A percentile compares a stretch with the other conserved stretches of the same genome.
These are phyloP conservation scores for Archips crataeganus DNA, from an alignment of 2,888 invertebrate genomes.

Conservation along the genomic window DNA sequence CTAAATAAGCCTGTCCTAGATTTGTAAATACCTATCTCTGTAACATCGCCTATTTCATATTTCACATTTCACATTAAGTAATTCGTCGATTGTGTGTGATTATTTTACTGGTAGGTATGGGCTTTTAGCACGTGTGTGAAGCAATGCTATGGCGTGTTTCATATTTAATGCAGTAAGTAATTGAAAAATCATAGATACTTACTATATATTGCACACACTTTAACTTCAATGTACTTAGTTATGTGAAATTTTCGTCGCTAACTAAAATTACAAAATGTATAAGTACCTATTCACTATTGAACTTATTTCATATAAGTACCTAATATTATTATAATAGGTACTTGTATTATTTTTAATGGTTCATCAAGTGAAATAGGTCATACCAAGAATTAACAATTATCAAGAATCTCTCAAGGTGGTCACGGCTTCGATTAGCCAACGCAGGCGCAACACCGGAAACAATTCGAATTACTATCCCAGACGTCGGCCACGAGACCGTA, in stretches of 20 bases:
- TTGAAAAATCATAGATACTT: conserved; percentile 5
- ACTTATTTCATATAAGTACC: not conserved
- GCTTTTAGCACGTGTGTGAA: conserved; percentile 6
- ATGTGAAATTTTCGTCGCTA: not conserved
- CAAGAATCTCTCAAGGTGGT: conserved; percentile 21
- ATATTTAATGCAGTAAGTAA: conserved; percentile 6
- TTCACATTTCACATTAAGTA: no score
- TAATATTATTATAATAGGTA: not conserved
- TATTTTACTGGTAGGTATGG: not conserved
- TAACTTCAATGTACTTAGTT: not conserved
- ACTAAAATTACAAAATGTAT: not conserved
- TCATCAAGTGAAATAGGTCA: not conserved
- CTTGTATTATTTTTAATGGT: no score
- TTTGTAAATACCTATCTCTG: conserved; percentile 19
- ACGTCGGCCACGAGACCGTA: conserved; percentile 12
- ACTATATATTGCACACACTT: not conserved
- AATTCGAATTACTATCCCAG: conserved; percentile 55
- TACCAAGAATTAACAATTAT: no score
- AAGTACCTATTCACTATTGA: not conserved
- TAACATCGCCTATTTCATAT: conserved; percentile 6
- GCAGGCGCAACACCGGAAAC: conserved; percentile 55
- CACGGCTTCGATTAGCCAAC: conserved; percentile 36
- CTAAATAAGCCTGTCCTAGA: conserved; percentile 31
- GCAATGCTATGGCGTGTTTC: not conserved
- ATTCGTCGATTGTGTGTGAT: conserved; percentile 3